Evolutionary conservation across 2,797 vertebrate species (phyloP).

Genomic region (Gymnopithys bicolor): DNA sequence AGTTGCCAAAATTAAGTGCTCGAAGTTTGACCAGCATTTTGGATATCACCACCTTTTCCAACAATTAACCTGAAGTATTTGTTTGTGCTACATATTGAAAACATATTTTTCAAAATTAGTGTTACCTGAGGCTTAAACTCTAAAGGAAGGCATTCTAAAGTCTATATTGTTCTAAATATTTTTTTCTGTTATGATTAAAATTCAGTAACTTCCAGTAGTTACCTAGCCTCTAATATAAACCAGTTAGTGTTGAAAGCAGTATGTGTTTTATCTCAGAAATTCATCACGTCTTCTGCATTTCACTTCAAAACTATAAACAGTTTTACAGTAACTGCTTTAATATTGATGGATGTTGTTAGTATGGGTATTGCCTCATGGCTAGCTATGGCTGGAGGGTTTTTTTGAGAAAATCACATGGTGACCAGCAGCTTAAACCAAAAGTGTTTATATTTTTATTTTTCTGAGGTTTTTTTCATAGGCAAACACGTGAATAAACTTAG

Average conservation of each 20-base stretch:
- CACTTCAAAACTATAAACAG: not conserved
- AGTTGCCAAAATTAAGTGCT: not conserved
- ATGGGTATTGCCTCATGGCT: not conserved
- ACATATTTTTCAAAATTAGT: not conserved
- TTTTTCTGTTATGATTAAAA: not conserved
- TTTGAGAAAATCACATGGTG: not conserved
- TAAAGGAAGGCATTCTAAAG: not conserved
- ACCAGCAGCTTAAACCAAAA: not conserved
- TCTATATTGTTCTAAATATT: not conserved
- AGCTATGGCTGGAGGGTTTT: not conserved
- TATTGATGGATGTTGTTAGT: not conserved
- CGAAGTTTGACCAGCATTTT: not conserved
- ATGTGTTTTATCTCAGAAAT: slow-evolving; percentile 9
- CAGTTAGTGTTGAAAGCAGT: not conserved
- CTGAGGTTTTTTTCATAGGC: not conserved
- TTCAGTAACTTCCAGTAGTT: not conserved
- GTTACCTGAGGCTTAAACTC: not conserved
- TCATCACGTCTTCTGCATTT: not conserved
- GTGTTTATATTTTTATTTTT: not conserved
- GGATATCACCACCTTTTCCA: not conserved
- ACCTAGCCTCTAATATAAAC: not conserved
- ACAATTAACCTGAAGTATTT: not conserved
- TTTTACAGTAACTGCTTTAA: not conserved
- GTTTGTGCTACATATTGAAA: not conserved
- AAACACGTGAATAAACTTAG: not conserved